Evolutionary conservation across 2,113 vertebrate genomes (phyloP), one percentile per base, ranked within the genome.

Genomic region (Jaculus jaculus): DNA sequence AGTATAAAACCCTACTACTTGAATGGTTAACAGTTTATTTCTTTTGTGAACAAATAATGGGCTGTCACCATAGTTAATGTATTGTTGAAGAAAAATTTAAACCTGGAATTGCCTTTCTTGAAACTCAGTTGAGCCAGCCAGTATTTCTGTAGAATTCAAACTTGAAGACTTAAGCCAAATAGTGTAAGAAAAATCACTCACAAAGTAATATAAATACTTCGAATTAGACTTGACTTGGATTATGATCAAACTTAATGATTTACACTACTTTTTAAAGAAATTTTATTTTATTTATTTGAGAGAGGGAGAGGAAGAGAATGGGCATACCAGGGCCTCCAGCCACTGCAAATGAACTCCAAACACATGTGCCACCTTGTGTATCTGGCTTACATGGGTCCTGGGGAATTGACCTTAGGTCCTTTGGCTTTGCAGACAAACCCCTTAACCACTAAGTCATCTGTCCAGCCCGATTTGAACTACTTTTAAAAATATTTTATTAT

Each of bases 21-120:
- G 71, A 88, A n/a, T 86, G 26, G 23, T 23, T 94, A 71, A n/a
- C 87, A 51, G 24, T 85, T 65, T 69, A 12, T 91, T 93, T 93
- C 13, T 89, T 92, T 87, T 84, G 23, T 90, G 26, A 93, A 89
- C 65, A 93, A 47, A n/a, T 84, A 71, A 71, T 69, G 17, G 28
- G 39, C 60, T 91, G 5, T 92, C 73, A 28, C 34, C 61, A 60
- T 65, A 75, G 28, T 91, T 92, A 78, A 74, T 68, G 89, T 9
- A 84, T 81, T 91, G 24, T 74, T 93, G 68, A 87, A 84, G 39
- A 91, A 90, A 47, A 94, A 39, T 58, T 91, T 91, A 92, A 94
- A 94, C 80, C 60, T 65, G 34, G 1, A 63, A 28, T 3, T 69
- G 8, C 37, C 73, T 92, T 92, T 96, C 28, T 89, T 94, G 20